Evolutionary conservation across 1,140 invertebrate species (phyloP).

Genomic region (Cydia strobilella): DNA sequence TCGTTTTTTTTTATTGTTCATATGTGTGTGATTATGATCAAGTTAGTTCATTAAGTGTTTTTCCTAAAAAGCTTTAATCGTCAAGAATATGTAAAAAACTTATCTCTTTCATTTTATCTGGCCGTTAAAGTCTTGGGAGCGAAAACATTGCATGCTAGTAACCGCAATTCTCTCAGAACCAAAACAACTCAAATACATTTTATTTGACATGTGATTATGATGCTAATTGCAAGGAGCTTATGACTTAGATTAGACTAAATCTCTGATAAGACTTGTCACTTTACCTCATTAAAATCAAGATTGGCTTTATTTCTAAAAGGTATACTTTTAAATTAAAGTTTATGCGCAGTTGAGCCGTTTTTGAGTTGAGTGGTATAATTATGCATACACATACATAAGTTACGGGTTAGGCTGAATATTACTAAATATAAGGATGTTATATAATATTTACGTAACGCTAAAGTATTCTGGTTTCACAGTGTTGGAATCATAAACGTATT

Average conservation of each 20-base stretch:
- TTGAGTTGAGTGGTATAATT: background rate
- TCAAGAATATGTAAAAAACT: constrained; percentile 3
- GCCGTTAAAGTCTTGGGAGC: constrained; percentile 14
- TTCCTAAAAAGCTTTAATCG: background rate
- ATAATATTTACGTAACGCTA: constrained; percentile 14
- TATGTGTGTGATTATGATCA: background rate
- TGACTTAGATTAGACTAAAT: background rate
- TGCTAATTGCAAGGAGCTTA: background rate
- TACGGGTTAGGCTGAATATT: constrained; percentile 29
- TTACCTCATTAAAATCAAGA: background rate
- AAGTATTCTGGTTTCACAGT: constrained; percentile 13
- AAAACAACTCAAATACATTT: background rate
- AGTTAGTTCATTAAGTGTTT: background rate
- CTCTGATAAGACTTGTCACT: background rate
- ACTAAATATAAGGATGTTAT: constrained; percentile 32
- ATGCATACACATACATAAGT: constrained; percentile 25
- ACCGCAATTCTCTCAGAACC: background rate
- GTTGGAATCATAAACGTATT: constrained; percentile 14
- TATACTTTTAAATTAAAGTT: background rate
- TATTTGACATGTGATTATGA: background rate
- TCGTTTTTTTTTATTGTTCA: background rate
- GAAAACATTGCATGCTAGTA: constrained; percentile 18
- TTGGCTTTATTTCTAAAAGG: background rate
- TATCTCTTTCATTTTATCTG: background rate
- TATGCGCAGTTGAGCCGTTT: background rate